Conservation (phyloP, 2,797 vertebrate species). For the Trichosurus vulpecula region DNA sequence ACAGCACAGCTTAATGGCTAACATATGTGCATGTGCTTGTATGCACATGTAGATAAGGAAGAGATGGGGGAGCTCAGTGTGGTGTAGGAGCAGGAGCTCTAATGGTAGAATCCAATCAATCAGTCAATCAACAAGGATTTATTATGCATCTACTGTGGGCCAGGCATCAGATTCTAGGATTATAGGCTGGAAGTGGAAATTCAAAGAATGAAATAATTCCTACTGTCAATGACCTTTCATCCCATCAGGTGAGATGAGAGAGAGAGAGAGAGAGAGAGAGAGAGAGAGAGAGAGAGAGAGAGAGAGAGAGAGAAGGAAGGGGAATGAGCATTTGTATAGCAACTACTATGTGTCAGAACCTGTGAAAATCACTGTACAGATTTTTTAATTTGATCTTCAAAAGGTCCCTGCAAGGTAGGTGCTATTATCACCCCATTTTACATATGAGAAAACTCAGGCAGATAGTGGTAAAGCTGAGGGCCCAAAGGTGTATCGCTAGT, state of each 20-base stretch:
- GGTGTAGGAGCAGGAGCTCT: neutral
- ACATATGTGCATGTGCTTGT: neutral
- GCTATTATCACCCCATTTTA: neutral
- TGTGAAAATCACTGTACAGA: neutral
- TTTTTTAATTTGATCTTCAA: neutral
- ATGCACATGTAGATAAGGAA: neutral
- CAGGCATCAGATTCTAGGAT: neutral
- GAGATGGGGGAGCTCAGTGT: neutral
- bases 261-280: no score
- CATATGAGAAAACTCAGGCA: neutral
- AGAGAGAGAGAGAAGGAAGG: neutral
- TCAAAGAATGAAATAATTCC: neutral
- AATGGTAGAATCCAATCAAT: neutral
- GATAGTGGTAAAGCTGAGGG: neutral
- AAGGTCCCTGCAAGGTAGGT: no score
- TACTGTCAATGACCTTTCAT: neutral
- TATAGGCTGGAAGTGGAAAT: neutral
- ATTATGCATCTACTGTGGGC: neutral
- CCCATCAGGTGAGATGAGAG: neutral
- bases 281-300: no score
- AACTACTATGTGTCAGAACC: neutral
- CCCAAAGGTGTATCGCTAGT: neutral
- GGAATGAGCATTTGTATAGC: neutral
- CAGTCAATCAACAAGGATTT: neutral
- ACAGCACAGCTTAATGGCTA: neutral